Evolutionary conservation across 2,888 invertebrate genomes (phyloP).

Genomic region (Drosophila longiperda): DNA sequence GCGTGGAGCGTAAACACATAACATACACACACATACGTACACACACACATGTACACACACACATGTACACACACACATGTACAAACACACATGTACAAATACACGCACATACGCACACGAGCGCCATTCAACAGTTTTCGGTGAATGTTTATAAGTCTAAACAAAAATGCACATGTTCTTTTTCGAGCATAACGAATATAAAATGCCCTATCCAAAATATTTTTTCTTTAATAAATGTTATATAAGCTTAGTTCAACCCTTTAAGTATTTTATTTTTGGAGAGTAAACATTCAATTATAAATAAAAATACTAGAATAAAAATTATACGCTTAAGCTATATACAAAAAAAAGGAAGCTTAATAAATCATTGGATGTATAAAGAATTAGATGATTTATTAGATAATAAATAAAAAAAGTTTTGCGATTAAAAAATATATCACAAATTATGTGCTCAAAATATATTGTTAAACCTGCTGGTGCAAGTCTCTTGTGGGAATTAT

Average conservation of each 20-base stretch:
- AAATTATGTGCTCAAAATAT: not conserved
- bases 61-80: not conserved
- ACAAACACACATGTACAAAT: not conserved
- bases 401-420: not conserved
- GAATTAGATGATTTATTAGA: not conserved
- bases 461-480: not conserved
- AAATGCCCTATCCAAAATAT: not conserved
- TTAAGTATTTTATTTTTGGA: too few relatives aligned
- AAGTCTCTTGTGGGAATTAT: not conserved
- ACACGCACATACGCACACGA: slow-evolving; percentile 3
- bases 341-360: not conserved
- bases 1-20: slow-evolving; percentile 8
- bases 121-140: slow-evolving; percentile 64
- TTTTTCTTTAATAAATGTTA: not conserved
- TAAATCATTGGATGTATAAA: not conserved
- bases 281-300: too few relatives aligned
- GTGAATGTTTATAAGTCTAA: slow-evolving; percentile 46
- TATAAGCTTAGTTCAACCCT: not conserved
- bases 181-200: not conserved
- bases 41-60: not conserved
- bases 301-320: not conserved
- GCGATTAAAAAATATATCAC: not conserved
- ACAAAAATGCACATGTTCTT: not conserved
- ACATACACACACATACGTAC: slow-evolving; percentile 1
- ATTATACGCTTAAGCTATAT: not conserved